Conservation (phyloP, 2,888 invertebrate species). For the Sarcophaga rosellei region DNA sequence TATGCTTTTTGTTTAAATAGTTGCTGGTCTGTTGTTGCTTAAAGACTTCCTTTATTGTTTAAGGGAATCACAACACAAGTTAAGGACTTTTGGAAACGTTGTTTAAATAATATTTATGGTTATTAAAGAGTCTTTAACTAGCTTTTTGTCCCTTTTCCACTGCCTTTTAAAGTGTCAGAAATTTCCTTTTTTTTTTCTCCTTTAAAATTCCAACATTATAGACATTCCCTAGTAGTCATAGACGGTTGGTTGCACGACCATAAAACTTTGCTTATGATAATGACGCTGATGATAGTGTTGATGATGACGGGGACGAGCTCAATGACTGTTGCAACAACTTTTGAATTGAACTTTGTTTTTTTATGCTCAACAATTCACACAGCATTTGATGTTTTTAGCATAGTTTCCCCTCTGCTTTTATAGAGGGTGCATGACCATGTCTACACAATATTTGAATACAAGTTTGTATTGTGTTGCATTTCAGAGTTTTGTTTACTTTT, state of each 20-base stretch:
- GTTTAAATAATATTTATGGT: too few relatives aligned
- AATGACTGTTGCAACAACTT: constrained; percentile 14
- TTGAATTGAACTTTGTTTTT: neutral
- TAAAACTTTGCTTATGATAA: constrained; percentile 66
- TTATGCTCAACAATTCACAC: neutral
- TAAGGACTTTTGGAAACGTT: neutral
- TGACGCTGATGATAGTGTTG: constrained; percentile 26
- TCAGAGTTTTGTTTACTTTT: constrained; percentile 62
- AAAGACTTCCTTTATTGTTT: neutral
- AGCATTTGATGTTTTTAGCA: too few relatives aligned
- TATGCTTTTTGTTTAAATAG: neutral
- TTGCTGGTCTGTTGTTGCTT: neutral
- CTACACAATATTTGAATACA: neutral
- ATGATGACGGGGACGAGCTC: constrained; percentile 58
- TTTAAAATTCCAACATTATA: constrained; percentile 12
- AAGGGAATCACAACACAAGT: neutral
- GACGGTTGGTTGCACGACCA: constrained; percentile 43
- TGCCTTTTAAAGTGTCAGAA: neutral
- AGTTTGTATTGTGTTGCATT: constrained; percentile 1
- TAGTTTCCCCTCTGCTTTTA: too few relatives aligned
- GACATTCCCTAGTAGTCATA: constrained; percentile 23
- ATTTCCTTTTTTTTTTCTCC: neutral
- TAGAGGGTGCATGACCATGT: too few relatives aligned
- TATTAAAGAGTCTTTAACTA: too few relatives aligned
- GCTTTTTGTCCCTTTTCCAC: too few relatives aligned